Conservation (phyloP, 2,113 vertebrate genomes). For the Rhinopithecus roxellana region DNA sequence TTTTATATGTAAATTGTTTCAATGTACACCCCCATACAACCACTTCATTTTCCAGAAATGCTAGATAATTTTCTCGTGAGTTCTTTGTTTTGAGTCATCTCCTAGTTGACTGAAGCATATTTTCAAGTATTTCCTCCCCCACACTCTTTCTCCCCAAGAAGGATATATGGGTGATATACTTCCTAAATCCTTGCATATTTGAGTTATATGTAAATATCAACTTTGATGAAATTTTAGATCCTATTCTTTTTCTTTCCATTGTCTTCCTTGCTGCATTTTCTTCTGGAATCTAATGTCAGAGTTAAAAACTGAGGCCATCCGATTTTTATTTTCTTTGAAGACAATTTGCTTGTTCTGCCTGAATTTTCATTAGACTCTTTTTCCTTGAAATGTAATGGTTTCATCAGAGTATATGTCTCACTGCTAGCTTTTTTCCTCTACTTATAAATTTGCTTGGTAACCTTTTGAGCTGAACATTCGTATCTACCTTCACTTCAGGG, state of each 20-base stretch:
- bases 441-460: not conserved
- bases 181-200: not conserved
- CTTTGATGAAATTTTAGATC: not conserved
- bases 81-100: not conserved
- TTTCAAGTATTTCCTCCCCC: not conserved
- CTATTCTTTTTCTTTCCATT: not conserved
- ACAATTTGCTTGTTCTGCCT: not conserved
- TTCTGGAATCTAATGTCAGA: not conserved
- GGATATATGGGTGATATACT: not conserved
- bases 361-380: not conserved
- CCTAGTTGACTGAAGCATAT: not conserved
- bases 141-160: not conserved
- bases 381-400: not conserved
- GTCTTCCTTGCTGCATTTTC: not conserved
- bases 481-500: not conserved
- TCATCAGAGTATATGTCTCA: not conserved
- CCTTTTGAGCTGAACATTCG: not conserved
- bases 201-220: not conserved
- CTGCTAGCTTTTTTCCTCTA: not conserved
- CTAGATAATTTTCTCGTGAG: not conserved
- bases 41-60: not conserved
- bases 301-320: not conserved
- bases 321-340: constrained; percentile 3
- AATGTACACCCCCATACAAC: not conserved
- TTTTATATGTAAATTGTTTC: not conserved